Base-by-base conservation (phyloP, 2,113 vertebrate species). In the Dicentrarchus labrax region DNA sequence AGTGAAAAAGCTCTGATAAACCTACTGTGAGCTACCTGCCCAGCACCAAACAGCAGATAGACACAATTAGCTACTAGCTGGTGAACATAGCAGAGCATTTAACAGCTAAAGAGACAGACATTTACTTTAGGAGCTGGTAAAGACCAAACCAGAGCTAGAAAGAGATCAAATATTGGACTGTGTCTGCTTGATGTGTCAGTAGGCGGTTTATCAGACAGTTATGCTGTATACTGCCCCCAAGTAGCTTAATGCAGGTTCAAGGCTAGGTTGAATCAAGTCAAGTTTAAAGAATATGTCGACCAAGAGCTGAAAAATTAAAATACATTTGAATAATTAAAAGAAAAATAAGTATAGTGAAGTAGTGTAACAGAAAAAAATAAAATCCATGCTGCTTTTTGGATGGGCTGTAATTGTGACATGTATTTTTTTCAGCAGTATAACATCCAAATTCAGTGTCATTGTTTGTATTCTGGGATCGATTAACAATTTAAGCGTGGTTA, bases 401-500 rank as follows among this genome's bases (percentile, higher is more conserved):
- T 22, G 6, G 13, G 13, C 56, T 65, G 4, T 62, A 39, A 30
- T 16, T 38, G 12, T 2, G 6, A n/a, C 19, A 39, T 62, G 8
- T 48, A 16, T n/a, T 41, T 21, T 2, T 3, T 66, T 59, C 22
- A 56, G 38, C 19, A 65, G 15, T 30, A 10, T 13, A 47, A 43
- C 24, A 17, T 83, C 21, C 17, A 41, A 39, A 56, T 72, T 73
- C 6, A 60, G 11, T 39, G 65, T 60, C 17, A 12, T 59, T 39
- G 5, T 57, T 19, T 1, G 24, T 39, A 80, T 73, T 69, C 11
- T 83, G 8, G 43, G 36, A 69, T 76, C 19, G 10, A 30, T 72
- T 53, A 50, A 72, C 7, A 1, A 4, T 30, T 6, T 74, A 30
- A 73, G 4, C 11, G 61, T 7, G 2, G 5, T 30, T 76, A 78